Conservation (phyloP, 2,888 invertebrate genomes). For the Cheilosia vernalis region DNA sequence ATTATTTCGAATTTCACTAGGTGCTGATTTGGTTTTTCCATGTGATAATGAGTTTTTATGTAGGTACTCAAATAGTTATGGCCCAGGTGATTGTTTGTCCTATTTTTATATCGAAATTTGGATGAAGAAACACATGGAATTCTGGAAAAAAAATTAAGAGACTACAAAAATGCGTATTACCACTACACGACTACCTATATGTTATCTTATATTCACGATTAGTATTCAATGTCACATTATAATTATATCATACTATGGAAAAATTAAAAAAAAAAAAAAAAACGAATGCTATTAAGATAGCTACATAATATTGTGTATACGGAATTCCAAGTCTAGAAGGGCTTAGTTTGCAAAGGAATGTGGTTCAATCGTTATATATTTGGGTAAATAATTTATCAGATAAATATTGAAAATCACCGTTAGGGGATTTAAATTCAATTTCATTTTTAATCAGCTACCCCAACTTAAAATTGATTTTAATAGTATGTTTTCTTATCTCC, state of each 20-base stretch:
- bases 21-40: neutral
- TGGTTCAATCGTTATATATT: neutral
- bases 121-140: neutral
- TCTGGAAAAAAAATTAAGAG: neutral
- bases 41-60: neutral
- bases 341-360: no score
- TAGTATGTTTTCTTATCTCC: conserved; percentile 18
- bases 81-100: neutral
- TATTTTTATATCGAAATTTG: no score
- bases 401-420: neutral
- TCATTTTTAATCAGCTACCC: neutral
- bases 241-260: neutral
- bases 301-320: no score
- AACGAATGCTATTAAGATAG: neutral
- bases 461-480: conserved; percentile 12
- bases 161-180: no score
- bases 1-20: neutral
- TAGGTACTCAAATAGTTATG: neutral
- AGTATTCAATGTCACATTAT: no score
- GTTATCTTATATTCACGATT: no score
- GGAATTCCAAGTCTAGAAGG: no score
- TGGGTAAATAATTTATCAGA: neutral
- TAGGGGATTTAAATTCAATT: conserved; percentile 33
- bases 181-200: no score
- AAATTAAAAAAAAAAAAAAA: neutral